phyloP scores from a whole-genome alignment of 2,113 vertebrate species.

The Pachyramphus minor region DNA sequence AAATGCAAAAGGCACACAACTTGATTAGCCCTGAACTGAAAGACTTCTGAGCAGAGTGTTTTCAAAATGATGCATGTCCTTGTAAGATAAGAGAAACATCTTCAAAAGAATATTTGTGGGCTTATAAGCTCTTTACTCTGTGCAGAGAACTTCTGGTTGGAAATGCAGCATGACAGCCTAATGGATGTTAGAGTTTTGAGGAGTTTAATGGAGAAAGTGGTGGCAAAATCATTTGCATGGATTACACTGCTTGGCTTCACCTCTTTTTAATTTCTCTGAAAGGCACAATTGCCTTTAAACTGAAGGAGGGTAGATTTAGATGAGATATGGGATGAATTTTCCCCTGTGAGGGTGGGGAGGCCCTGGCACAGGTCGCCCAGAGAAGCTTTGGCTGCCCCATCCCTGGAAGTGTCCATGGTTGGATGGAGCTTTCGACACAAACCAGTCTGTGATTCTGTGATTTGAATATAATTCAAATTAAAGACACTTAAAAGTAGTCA shows the following conservation, averaged over 20 bases:
- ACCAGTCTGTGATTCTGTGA: not conserved
- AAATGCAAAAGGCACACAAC: not conserved
- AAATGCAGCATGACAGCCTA: not conserved
- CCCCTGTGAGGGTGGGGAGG: not conserved
- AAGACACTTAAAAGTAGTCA: not conserved
- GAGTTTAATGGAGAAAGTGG: not conserved
- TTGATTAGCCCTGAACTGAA: not conserved
- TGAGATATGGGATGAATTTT: not conserved
- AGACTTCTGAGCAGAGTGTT: not conserved
- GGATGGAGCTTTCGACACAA: not conserved
- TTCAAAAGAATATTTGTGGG: conserved; percentile 26
- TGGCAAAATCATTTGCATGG: not conserved
- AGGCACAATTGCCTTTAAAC: not conserved
- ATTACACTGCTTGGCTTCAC: not conserved
- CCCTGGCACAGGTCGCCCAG: not conserved
- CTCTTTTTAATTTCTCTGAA: not conserved
- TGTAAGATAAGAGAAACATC: conserved; percentile 35
- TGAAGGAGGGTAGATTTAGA: not conserved
- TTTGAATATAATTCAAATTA: not conserved
- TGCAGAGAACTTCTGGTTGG: not conserved
- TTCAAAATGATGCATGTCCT: not conserved
- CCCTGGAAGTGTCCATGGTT: not conserved
- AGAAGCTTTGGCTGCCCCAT: not conserved
- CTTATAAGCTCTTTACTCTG: not conserved
- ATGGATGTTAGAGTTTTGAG: not conserved